Conservation (phyloP, 1,140 invertebrate genomes). For the Hylaeus anthracinus region DNA sequence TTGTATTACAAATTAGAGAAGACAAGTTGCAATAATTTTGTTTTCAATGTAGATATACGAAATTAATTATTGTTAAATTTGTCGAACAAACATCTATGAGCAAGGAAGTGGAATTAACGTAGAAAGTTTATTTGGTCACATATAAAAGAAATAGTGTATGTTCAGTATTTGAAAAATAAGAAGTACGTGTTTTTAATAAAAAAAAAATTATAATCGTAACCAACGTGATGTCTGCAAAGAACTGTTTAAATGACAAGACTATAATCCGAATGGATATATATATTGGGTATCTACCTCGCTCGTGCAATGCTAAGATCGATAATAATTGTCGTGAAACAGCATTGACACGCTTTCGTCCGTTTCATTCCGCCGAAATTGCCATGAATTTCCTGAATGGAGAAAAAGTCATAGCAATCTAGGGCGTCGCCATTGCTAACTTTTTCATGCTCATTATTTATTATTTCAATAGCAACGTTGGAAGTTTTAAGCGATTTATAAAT, state of each 20-base stretch:
- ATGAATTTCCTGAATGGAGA: not conserved
- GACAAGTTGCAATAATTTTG: too few species aligned
- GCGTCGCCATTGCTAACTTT: not conserved
- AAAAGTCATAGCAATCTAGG: not conserved
- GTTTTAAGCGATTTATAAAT: not conserved
- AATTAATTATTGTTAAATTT: too few species aligned
- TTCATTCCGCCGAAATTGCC: not conserved
- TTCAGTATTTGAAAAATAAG: too few species aligned
- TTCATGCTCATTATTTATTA: not conserved
- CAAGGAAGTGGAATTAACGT: too few species aligned
- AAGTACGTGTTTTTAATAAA: not conserved
- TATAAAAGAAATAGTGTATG: too few species aligned
- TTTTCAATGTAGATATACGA: too few species aligned
- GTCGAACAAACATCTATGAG: too few species aligned
- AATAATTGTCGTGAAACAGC: conserved; percentile 3
- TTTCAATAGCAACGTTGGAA: not conserved
- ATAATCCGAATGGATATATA: not conserved
- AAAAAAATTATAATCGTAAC: not conserved
- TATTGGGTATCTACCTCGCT: not conserved
- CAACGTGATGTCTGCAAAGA: too few species aligned
- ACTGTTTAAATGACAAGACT: too few species aligned
- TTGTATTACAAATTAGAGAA: too few species aligned
- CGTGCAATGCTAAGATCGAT: conserved; percentile 5
- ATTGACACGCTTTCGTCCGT: conserved; percentile 24
- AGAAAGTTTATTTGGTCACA: too few species aligned